These are phyloP conservation scores for Watsonalla cultraria DNA, from an alignment of 2,888 invertebrate genomes.

Conservation along the genomic window DNA sequence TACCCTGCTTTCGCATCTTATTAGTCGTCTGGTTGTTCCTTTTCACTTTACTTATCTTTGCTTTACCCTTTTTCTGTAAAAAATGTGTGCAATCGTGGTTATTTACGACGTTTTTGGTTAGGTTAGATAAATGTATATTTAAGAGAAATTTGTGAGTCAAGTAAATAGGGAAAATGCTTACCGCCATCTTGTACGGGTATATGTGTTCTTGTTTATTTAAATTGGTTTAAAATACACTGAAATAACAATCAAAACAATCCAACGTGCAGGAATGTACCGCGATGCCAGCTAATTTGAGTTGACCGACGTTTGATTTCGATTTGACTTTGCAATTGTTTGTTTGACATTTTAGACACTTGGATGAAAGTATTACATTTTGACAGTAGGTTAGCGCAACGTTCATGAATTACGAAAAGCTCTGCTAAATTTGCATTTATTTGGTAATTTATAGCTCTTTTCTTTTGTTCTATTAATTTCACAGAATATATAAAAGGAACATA, in stretches of 20 bases:
- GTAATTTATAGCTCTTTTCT: too few relatives aligned
- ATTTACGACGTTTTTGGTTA: constrained; percentile 6
- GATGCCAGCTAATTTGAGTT: too few relatives aligned
- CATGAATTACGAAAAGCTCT: too few relatives aligned
- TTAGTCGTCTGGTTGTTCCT: constrained; percentile 78
- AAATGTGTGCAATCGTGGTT: constrained; percentile 7
- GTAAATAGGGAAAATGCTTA: constrained; percentile 30
- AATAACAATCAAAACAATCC: constrained; percentile 16
- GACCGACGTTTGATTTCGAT: too few relatives aligned
- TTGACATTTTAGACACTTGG: too few relatives aligned
- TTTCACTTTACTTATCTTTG: constrained; percentile 76
- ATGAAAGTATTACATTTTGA: too few relatives aligned
- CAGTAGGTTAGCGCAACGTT: too few relatives aligned
- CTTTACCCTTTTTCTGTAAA: constrained; percentile 73
- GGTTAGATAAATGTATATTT: not conserved
- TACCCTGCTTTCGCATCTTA: constrained; percentile 77
- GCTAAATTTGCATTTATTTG: too few relatives aligned
- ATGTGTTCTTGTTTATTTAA: constrained; percentile 3
- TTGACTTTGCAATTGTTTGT: too few relatives aligned
- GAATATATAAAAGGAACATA: too few relatives aligned
- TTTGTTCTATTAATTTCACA: too few relatives aligned
- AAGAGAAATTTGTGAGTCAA: not conserved
- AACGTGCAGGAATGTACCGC: constrained; percentile 11
- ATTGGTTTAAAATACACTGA: not conserved
- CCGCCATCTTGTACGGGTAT: constrained; percentile 45